A percentile compares a stretch with the other conserved stretches of the same genome.
phyloP scores from a whole-genome alignment of 92 coral and sea anemone genomes.

The Pocillopora grandis region DNA sequence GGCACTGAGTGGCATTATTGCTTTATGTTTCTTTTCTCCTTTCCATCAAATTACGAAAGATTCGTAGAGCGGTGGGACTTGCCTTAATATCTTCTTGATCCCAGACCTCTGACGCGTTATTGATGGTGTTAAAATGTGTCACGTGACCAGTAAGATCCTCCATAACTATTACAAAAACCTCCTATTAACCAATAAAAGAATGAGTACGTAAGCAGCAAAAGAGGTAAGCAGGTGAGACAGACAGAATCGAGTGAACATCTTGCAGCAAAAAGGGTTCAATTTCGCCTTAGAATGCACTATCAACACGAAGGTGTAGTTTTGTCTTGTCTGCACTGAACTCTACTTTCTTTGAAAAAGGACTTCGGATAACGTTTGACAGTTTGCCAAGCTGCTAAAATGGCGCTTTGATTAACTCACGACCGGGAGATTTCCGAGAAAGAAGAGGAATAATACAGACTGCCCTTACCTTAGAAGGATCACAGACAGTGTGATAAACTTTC shows the following conservation, averaged over 20 bases:
- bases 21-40: no score
- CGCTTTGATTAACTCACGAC: neutral
- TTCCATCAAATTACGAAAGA: neutral
- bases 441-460: neutral
- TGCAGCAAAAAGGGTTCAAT: neutral
- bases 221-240: neutral
- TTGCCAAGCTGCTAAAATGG: no score
- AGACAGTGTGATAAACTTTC: conserved; percentile 38
- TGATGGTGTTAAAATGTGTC: conserved; percentile 49
- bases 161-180: conserved; percentile 58
- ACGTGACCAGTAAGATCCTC: conserved; percentile 54
- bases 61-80: neutral
- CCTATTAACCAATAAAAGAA: conserved; percentile 12
- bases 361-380: no score
- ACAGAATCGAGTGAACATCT: neutral
- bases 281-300: no score
- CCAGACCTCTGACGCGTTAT: conserved; percentile 52
- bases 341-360: neutral
- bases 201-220: neutral
- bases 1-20: no score
- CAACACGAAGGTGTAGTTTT: no score
- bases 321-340: neutral
- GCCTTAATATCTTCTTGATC: conserved; percentile 48
- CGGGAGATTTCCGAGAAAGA: neutral
- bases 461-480: conserved; percentile 43